A percentile compares a stretch with the other conserved stretches of the same genome.
These are phyloP conservation scores for Parnassius glacialis DNA, from an alignment of 2,888 invertebrate species.

Conservation along the genomic window DNA sequence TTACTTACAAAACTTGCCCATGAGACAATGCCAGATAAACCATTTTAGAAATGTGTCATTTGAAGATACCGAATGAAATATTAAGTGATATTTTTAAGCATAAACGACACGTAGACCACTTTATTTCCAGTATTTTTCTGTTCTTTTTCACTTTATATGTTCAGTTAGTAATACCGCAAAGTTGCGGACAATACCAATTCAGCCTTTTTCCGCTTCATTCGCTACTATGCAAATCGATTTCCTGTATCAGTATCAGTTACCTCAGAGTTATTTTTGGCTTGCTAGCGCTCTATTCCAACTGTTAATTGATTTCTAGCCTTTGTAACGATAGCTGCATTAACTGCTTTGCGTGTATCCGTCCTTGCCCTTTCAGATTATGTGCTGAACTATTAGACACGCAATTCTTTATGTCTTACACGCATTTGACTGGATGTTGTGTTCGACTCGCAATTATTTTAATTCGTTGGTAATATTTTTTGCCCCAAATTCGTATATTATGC, in stretches of 20 bases:
- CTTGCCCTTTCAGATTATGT: conserved; percentile 56
- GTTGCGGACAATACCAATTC: conserved; percentile 2
- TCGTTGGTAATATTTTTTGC: too few species aligned
- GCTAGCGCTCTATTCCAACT: conserved; percentile 38
- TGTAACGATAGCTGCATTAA: conserved; percentile 29
- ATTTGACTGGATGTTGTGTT: not conserved
- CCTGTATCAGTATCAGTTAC: conserved; percentile 23
- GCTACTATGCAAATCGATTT: conserved; percentile 23
- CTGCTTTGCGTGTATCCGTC: conserved; percentile 54
- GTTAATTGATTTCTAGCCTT: conserved; percentile 46
- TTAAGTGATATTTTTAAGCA: too few species aligned
- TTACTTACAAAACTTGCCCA: too few species aligned
- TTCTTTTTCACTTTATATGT: too few species aligned
- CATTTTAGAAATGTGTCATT: too few species aligned
- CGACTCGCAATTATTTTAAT: not conserved
- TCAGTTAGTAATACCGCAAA: not conserved
- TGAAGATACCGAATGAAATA: too few species aligned
- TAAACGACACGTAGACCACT: too few species aligned
- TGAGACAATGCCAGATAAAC: too few species aligned
- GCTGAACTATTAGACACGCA: conserved; percentile 1
- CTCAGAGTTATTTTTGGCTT: conserved; percentile 30
- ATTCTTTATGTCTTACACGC: conserved; percentile 27
- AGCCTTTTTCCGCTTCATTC: conserved; percentile 6
- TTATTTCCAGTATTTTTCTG: too few species aligned
- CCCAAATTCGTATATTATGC: too few species aligned